Evolutionary conservation across 2,888 invertebrate genomes (phyloP).

Genomic region (Timema cristinae): DNA sequence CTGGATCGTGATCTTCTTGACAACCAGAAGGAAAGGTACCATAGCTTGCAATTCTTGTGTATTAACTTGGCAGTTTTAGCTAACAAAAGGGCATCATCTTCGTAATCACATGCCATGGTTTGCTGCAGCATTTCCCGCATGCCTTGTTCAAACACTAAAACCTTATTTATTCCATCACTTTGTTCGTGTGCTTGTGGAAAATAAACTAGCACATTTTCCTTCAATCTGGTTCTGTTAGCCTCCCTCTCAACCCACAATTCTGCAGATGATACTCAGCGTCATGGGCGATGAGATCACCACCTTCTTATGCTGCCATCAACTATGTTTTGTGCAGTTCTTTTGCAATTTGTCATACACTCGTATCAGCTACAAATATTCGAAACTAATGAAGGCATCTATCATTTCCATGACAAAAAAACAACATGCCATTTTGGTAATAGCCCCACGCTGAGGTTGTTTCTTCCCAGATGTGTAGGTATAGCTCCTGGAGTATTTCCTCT

Average conservation of each 20-base stretch:
- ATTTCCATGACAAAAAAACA: background rate
- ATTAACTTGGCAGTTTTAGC: conserved; percentile 12
- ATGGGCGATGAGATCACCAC: background rate
- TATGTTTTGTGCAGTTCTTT: background rate
- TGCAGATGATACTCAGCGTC: background rate
- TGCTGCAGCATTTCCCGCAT: conserved; percentile 8
- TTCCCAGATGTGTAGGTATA: too few species aligned
- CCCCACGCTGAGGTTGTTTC: too few species aligned
- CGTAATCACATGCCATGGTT: background rate
- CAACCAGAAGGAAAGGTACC: too few species aligned
- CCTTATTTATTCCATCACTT: conserved; percentile 15
- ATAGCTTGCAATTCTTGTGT: too few species aligned
- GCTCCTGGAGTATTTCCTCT: background rate
- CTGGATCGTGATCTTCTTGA: background rate
- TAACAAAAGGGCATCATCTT: conserved; percentile 3
- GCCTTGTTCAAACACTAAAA: conserved; percentile 6
- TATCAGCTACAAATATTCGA: background rate
- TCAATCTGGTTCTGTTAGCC: conserved; percentile 20
- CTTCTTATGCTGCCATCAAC: background rate
- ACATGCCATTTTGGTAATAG: too few species aligned
- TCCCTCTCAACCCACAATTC: conserved; percentile 8
- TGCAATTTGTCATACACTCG: background rate
- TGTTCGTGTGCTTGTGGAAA: conserved; percentile 22
- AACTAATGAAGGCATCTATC: background rate
- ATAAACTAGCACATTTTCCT: conserved; percentile 19